A percentile compares a stretch with the other conserved stretches of the same genome.
Evolutionary conservation across 2,113 vertebrate genomes (phyloP).

Genomic region (Alces alces): DNA sequence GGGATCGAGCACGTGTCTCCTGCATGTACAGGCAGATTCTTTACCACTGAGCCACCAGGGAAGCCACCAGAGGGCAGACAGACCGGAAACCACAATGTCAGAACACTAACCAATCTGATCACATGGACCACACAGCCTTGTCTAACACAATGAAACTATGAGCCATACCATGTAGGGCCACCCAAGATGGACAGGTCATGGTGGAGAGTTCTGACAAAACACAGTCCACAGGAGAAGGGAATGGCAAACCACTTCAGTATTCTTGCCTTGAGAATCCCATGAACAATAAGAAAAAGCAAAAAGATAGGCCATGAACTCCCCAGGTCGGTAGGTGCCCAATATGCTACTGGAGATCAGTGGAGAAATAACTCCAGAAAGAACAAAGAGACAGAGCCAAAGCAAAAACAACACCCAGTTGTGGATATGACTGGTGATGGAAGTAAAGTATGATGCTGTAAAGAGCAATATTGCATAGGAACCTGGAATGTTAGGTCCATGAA

Average conservation of each 20-base stretch:
- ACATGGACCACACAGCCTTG: background rate
- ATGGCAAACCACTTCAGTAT: background rate
- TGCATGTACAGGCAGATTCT: background rate
- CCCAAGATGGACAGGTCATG: background rate
- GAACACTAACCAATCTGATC: background rate
- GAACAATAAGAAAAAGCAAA: background rate
- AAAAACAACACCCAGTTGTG: background rate
- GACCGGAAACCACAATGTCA: background rate
- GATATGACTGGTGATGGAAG: background rate
- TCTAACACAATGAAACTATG: background rate
- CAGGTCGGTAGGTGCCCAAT: accelerated
- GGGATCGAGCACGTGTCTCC: background rate
- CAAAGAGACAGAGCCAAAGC: background rate
- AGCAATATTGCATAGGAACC: background rate
- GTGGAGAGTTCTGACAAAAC: background rate
- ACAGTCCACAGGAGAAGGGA: background rate
- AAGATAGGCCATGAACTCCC: background rate
- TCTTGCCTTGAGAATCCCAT: background rate
- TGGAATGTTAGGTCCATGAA: background rate
- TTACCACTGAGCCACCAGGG: background rate
- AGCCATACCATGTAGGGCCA: background rate
- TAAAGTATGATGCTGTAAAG: background rate
- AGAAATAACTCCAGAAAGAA: background rate
- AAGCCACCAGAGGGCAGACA: background rate
- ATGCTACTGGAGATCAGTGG: background rate